Conservation (phyloP, 1,140 invertebrate species). For the Oreohelix idahoensis region DNA sequence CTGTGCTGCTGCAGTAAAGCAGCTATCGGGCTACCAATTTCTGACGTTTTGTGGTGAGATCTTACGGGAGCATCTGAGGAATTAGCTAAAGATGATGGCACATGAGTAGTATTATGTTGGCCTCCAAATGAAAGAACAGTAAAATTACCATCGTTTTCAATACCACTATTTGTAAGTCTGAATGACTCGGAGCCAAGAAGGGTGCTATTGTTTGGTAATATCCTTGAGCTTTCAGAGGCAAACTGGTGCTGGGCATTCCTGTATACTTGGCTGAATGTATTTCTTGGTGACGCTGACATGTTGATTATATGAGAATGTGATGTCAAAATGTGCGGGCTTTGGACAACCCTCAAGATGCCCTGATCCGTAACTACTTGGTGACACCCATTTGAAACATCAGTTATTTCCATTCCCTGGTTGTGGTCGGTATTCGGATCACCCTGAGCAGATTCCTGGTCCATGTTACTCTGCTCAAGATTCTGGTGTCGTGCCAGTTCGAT, state of each 20-base stretch:
- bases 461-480: neutral
- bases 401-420: neutral
- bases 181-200: neutral
- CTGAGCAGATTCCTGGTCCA: neutral
- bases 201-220: neutral
- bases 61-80: neutral
- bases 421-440: neutral
- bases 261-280: neutral
- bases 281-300: neutral
- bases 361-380: neutral
- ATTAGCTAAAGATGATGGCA: neutral
- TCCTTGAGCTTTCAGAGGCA: neutral
- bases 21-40: neutral
- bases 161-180: neutral
- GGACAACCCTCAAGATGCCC: neutral
- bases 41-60: neutral
- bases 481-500: neutral
- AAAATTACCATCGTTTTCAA: neutral
- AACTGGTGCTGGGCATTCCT: neutral
- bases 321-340: neutral
- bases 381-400: neutral
- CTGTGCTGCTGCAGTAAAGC: conserved; percentile 32
- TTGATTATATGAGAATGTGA: neutral
- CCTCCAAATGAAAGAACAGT: neutral
- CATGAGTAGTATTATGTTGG: neutral